These are phyloP conservation scores for Chrysochloris asiatica DNA, from an alignment of 2,113 vertebrate genomes.

Conservation along the genomic window DNA sequence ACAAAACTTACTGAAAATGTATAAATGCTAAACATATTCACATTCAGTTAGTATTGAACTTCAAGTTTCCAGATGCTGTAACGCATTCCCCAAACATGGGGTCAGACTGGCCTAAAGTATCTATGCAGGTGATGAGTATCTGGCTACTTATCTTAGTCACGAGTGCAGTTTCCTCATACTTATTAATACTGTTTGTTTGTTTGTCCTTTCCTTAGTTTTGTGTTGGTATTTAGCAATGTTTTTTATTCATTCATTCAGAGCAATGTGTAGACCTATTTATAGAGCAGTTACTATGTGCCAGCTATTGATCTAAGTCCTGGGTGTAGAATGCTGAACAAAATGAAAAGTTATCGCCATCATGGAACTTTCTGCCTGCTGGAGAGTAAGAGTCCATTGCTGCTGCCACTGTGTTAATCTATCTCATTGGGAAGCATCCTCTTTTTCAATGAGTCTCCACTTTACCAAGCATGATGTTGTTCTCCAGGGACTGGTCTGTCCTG, in stretches of 20 bases:
- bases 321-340: neutral
- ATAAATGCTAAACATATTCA: neutral
- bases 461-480: no score
- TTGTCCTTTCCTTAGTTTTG: neutral
- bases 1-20: neutral
- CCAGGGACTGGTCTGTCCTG: no score
- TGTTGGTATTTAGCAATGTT: neutral
- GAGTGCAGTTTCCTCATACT: neutral
- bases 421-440: no score
- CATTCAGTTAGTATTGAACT: neutral
- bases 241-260: neutral
- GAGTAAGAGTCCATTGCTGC: no score
- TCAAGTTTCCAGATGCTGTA: neutral
- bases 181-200: slow-evolving; percentile 18
- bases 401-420: no score
- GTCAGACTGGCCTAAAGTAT: neutral
- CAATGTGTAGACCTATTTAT: slow-evolving; percentile 4
- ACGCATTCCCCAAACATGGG: neutral
- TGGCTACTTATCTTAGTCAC: neutral
- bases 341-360: neutral
- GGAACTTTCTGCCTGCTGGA: neutral
- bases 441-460: no score
- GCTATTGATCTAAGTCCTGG: neutral
- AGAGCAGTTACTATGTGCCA: slow-evolving; percentile 20
- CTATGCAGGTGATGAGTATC: neutral